phyloP scores from a whole-genome alignment of 2,113 vertebrate genomes.

The Asarcornis scutulata region DNA sequence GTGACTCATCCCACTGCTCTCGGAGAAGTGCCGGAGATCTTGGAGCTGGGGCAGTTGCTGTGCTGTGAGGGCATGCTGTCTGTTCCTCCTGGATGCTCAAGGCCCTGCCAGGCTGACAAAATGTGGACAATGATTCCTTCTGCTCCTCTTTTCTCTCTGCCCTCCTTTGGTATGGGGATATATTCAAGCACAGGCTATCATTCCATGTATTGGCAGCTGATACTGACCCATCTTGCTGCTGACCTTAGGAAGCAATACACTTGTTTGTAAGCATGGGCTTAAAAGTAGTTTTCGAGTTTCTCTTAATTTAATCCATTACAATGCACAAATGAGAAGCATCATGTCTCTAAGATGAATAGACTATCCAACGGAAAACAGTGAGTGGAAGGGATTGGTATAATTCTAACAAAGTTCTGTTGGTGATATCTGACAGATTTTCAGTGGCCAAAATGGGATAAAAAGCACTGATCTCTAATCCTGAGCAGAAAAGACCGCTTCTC shows the following conservation, averaged over 20 bases:
- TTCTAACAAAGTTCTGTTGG: not conserved
- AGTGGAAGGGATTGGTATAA: not conserved
- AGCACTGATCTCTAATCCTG: not conserved
- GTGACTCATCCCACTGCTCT: not conserved
- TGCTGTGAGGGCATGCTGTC: accelerated
- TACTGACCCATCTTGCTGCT: not conserved
- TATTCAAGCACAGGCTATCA: not conserved
- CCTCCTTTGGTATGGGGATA: not conserved
- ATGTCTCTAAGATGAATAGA: not conserved
- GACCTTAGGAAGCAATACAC: not conserved
- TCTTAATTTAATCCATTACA: not conserved
- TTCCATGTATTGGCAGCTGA: not conserved
- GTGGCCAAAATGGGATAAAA: not conserved
- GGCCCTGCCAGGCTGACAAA: not conserved
- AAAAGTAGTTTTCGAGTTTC: not conserved
- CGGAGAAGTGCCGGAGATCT: not conserved
- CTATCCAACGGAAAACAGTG: not conserved
- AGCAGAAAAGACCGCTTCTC: not conserved
- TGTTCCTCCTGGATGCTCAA: not conserved
- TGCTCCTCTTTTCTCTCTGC: not conserved
- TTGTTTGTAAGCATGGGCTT: accelerated
- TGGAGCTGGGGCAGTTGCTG: accelerated
- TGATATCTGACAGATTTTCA: not conserved
- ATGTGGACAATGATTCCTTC: not conserved
- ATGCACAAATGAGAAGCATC: not conserved